A percentile compares a stretch with the other conserved stretches of the same genome.
Conservation (phyloP, 2,888 invertebrate genomes). For the Rhaphigaster nebulosa region DNA sequence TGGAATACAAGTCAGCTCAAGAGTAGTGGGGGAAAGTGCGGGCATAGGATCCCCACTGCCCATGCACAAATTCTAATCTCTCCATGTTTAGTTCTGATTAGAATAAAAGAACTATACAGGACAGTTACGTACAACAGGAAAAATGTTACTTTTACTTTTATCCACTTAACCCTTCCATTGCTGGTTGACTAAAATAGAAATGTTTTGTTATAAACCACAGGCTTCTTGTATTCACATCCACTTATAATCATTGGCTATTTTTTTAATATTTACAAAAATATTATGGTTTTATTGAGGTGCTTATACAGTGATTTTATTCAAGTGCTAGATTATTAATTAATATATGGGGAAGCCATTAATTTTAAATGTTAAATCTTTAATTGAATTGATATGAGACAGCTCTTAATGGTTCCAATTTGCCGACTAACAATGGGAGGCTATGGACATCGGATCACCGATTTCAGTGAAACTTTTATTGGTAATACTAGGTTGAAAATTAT, state of each 20-base stretch:
- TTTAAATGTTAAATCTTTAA: background rate
- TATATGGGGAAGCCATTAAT: background rate
- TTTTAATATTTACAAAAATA: background rate
- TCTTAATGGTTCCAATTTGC: background rate
- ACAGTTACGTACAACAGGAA: background rate
- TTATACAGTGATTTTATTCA: slow-evolving; percentile 10
- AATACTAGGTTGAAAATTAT: too few relatives aligned
- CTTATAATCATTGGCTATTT: too few relatives aligned
- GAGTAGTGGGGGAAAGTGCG: too few relatives aligned
- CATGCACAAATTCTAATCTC: background rate
- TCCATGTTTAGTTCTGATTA: background rate
- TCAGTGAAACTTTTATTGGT: too few relatives aligned
- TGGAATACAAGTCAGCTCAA: too few relatives aligned
- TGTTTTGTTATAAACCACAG: slow-evolving; percentile 42
- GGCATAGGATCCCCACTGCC: too few relatives aligned
- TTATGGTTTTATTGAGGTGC: background rate
- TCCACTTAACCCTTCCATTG: background rate
- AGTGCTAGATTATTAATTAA: background rate
- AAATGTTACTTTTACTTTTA: background rate
- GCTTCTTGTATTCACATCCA: background rate
- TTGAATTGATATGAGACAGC: background rate
- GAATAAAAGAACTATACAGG: background rate
- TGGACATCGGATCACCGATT: too few relatives aligned
- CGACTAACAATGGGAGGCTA: too few relatives aligned
- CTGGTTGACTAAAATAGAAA: background rate